Evolutionary conservation across 2,888 invertebrate species (phyloP).

Genomic region (Orthosia gracilis): DNA sequence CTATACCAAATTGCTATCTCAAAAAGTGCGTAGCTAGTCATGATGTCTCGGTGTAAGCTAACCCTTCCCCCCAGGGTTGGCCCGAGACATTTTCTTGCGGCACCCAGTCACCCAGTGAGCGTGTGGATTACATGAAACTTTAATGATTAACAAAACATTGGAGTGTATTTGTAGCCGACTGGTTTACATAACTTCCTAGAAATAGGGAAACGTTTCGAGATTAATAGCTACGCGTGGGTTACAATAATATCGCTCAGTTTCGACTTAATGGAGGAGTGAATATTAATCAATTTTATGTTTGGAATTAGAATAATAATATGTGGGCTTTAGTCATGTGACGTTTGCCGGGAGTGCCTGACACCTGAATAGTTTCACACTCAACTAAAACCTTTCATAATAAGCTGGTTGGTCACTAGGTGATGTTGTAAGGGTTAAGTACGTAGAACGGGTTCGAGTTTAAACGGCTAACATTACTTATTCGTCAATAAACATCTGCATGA

Average conservation of each 20-base stretch:
- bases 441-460: neutral
- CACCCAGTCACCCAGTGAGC: neutral
- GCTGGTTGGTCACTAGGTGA: neutral
- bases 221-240: constrained; percentile 1
- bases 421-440: no score
- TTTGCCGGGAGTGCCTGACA: no score
- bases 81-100: constrained; percentile 11
- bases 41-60: no score
- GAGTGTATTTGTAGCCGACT: constrained; percentile 19
- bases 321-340: neutral
- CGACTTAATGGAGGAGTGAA: neutral
- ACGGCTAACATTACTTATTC: neutral
- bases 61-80: neutral
- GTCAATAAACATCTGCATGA: neutral
- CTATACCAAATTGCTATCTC: no score
- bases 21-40: no score
- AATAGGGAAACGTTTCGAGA: constrained; percentile 13
- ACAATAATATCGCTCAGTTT: constrained; percentile 7
- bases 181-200: constrained; percentile 13
- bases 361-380: neutral
- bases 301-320: neutral
- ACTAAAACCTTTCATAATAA: neutral
- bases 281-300: constrained; percentile 9
- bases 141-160: constrained; percentile 39
- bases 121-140: constrained; percentile 28